Percentiles rank a stretch among this genome's conserved stretches.
phyloP scores from a whole-genome alignment of 2,797 vertebrate genomes.

The Pseudotriccus pelzelni region DNA sequence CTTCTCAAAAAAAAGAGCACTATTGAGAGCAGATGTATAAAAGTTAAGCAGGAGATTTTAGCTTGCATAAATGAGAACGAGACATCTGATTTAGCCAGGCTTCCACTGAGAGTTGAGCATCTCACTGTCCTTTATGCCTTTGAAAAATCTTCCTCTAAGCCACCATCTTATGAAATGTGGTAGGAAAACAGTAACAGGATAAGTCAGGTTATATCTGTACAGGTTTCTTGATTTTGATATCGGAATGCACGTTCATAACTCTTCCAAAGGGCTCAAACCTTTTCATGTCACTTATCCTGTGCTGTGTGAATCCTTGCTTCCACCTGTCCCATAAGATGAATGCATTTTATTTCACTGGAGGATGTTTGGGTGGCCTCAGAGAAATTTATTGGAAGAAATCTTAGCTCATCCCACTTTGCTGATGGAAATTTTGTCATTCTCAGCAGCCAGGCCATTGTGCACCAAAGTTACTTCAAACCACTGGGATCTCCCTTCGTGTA shows the following conservation, averaged over 20 bases:
- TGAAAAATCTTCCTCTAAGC: constrained; percentile 26
- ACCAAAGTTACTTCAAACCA: background rate
- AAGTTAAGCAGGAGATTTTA: constrained; percentile 51
- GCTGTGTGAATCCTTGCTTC: background rate
- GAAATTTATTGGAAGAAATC: background rate
- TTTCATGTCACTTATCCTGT: background rate
- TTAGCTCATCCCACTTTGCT: background rate
- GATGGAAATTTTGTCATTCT: background rate
- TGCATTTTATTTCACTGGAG: background rate
- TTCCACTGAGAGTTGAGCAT: constrained; percentile 26
- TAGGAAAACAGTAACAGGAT: background rate
- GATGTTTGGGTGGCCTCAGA: background rate
- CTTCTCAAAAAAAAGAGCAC: constrained; percentile 46
- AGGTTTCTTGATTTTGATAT: background rate
- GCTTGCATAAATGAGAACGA: constrained; percentile 44
- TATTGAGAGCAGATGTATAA: constrained; percentile 45
- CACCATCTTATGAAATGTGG: background rate
- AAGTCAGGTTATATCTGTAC: background rate
- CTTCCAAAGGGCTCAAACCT: background rate
- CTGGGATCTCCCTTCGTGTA: background rate
- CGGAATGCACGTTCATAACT: fast-evolving
- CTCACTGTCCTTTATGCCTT: constrained; percentile 23
- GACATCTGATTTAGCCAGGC: constrained; percentile 44
- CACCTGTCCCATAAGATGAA: background rate
- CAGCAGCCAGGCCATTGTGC: background rate